Percentiles rank a stretch among this genome's conserved stretches.
Conservation (phyloP, 2,113 vertebrate genomes). For the Nanorana parkeri region DNA sequence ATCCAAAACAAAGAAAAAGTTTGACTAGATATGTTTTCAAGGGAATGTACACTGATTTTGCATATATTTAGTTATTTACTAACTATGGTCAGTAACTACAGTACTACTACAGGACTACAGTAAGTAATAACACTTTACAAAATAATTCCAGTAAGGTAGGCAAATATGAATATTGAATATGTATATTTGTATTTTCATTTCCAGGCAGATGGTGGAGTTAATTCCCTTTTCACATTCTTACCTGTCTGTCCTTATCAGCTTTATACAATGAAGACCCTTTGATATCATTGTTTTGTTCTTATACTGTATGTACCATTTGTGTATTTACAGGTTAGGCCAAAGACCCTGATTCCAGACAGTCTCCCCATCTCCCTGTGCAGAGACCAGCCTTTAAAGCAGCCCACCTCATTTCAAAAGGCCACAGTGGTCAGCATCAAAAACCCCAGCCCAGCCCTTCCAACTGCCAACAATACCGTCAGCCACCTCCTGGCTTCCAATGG, state of each 20-base stretch:
- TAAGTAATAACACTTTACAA: too few relatives aligned
- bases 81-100: too few relatives aligned
- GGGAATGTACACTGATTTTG: too few relatives aligned
- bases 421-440: constrained; percentile 85
- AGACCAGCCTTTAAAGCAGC: constrained; percentile 84
- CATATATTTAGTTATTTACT: too few relatives aligned
- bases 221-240: neutral
- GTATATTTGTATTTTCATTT: too few relatives aligned
- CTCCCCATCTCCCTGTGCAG: constrained; percentile 85
- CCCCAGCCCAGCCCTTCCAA: constrained; percentile 88
- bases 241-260: neutral
- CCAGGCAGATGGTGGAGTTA: too few relatives aligned
- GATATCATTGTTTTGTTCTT: neutral
- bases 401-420: constrained; percentile 82
- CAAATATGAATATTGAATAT: too few relatives aligned
- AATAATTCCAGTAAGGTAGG: too few relatives aligned
- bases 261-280: too few relatives aligned
- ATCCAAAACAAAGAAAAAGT: too few relatives aligned
- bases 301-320: constrained; percentile 22
- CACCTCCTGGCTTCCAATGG: constrained; percentile 74
- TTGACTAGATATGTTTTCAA: too few relatives aligned
- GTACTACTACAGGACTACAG: too few relatives aligned
- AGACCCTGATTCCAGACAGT: constrained; percentile 97
- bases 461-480: constrained; percentile 92
- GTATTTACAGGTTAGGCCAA: constrained; percentile 91